Base-by-base conservation (phyloP, 2,113 vertebrate species). In the Raja brachyura region DNA sequence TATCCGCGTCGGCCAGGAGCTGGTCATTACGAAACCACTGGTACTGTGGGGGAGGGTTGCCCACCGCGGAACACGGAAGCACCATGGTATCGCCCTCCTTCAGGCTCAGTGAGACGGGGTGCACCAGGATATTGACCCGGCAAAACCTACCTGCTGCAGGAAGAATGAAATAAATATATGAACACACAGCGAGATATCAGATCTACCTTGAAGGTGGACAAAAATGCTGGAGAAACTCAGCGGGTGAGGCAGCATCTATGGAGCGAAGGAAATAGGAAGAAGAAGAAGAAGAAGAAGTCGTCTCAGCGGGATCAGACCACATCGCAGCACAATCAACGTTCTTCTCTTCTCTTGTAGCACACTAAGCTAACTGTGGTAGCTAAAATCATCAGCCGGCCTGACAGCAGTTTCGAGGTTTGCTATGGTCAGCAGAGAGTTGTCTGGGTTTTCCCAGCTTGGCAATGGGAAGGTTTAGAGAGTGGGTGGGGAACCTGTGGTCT, bases 31-130 rank as follows among this genome's bases (percentile, higher is more conserved):
- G 95, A 95, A 96, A 97, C 97, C 97, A 98, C 94, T 97, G 96
- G 93, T 97, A 98, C 95, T 97, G 96, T 8, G 97, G 96, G 0
- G 97, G 96, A 0, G 97, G 97, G 93, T 96, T 97, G 85, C 96
- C 97, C 0, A 96, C 93, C 66, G 95, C 96, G 20, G 70, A 93
- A 94, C 97, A 97, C 94, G 96, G 95, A 93, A 98, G 96, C 0
- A 0, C 0, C 93, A 98, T 94, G 0, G 93, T 63, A 86, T 97
- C 96, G 0, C 97, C 97, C 94, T 98, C 97, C 0, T 97, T 95
- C 93, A 96, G 93, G 1, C 5, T 1, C 70, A 95, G 94, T 5
- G 96, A 94, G 94, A 0, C 94, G 0, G 97, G 97, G 93, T 97
- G 97, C 63, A 2, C 93, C 59, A 93, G 93, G 94, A 97, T 95